Conservation (phyloP, 2,113 vertebrate genomes). For the Microcebus griseorufus region DNA sequence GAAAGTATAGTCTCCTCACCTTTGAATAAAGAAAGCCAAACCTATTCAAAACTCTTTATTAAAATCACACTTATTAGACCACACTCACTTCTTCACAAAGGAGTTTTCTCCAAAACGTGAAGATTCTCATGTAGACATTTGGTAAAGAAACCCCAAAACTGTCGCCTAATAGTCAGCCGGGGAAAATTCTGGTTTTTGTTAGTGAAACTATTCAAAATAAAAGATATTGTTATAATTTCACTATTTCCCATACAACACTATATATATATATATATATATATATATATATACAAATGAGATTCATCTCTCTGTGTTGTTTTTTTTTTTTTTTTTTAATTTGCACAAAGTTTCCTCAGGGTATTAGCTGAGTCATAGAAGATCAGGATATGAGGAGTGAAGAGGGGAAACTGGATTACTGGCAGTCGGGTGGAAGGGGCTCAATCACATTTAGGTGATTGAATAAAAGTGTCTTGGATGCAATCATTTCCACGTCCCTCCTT, state of each 20-base stretch:
- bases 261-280: no score
- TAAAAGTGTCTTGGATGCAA: neutral
- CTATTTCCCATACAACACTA: neutral
- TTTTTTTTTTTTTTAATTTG: neutral
- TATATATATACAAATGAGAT: neutral
- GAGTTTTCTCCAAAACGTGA: neutral
- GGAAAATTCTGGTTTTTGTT: neutral
- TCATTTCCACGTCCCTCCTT: neutral
- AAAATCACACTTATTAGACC: no score
- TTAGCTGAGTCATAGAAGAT: neutral
- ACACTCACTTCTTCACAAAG: neutral
- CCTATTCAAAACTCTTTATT: no score
- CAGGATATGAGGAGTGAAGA: neutral
- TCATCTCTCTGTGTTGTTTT: neutral
- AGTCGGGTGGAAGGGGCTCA: neutral
- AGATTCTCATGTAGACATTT: neutral
- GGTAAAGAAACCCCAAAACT: neutral
- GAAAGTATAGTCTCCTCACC: no score
- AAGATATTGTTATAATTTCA: neutral
- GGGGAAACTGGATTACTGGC: neutral
- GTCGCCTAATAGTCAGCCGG: no score
- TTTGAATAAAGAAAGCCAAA: no score
- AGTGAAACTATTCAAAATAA: neutral
- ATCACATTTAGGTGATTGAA: neutral
- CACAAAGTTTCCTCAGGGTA: no score